Evolutionary conservation across 2,888 invertebrate genomes (phyloP).

Genomic region (Tetropium fuscum): DNA sequence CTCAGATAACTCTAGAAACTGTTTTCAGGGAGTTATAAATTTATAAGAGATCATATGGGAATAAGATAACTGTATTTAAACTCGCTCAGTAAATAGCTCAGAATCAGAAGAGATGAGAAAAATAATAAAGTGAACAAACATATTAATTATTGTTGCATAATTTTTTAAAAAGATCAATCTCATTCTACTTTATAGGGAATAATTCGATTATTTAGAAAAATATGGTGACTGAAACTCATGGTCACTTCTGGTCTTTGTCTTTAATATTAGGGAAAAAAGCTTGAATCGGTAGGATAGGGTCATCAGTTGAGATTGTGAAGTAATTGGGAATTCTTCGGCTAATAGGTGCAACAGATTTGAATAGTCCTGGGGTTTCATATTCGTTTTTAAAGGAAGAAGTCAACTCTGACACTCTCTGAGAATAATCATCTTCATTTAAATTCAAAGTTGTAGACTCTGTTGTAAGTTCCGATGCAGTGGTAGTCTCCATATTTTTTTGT

Average conservation of each 20-base stretch:
- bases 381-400: conserved; percentile 80
- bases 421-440: conserved; percentile 61
- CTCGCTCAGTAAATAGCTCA: too few species aligned
- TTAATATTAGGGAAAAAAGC: conserved; percentile 83
- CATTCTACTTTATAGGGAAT: too few species aligned
- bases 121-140: too few species aligned
- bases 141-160: too few species aligned
- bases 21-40: too few species aligned
- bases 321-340: conserved; percentile 76
- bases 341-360: conserved; percentile 74
- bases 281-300: conserved; percentile 84
- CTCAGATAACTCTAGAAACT: too few species aligned
- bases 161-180: too few species aligned
- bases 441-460: conserved; percentile 30
- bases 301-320: conserved; percentile 82
- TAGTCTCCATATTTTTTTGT: conserved; percentile 53
- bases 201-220: too few species aligned
- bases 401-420: conserved; percentile 78
- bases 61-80: too few species aligned
- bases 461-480: conserved; percentile 61
- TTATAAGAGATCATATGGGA: too few species aligned
- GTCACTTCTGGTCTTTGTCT: conserved; percentile 49
- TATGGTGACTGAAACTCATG: too few species aligned
- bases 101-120: too few species aligned
- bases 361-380: conserved; percentile 78